Conservation (phyloP, 2,797 vertebrate genomes). For the Microchirus variegatus region DNA sequence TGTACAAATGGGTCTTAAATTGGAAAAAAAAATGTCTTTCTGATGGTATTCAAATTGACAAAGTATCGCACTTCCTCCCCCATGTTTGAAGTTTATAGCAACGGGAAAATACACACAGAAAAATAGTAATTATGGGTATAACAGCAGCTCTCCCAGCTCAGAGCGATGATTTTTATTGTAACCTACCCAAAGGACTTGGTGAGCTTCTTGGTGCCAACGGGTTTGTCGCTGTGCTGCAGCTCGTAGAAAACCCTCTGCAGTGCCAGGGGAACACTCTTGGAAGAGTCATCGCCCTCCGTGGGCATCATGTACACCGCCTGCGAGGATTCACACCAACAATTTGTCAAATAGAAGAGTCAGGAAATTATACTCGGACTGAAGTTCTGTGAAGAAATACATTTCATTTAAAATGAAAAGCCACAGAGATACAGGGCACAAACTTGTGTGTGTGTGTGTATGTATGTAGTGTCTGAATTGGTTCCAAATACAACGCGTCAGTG, state of each 20-base stretch:
- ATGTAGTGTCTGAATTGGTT: too few species aligned
- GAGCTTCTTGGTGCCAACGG: slow-evolving; percentile 98
- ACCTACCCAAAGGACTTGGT: slow-evolving; percentile 97
- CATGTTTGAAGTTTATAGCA: too few species aligned
- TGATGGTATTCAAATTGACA: too few species aligned
- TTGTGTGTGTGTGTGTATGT: background rate
- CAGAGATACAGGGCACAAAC: background rate
- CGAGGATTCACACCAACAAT: slow-evolving; percentile 3
- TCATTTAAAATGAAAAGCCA: background rate
- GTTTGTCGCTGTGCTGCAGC: slow-evolving; percentile 98
- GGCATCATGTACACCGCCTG: slow-evolving; percentile 99
- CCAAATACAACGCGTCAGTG: too few species aligned
- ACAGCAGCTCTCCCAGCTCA: too few species aligned
- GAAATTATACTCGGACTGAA: background rate
- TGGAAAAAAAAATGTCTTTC: too few species aligned
- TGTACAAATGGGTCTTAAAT: too few species aligned
- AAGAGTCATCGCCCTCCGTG: slow-evolving; percentile 98
- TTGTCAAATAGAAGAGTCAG: background rate
- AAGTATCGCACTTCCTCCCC: too few species aligned
- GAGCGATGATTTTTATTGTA: background rate
- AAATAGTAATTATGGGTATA: too few species aligned
- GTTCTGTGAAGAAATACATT: background rate
- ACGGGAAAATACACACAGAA: too few species aligned
- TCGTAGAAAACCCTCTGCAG: slow-evolving; percentile 99
- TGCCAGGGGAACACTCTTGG: slow-evolving; percentile 97